Conservation (phyloP, 2,888 invertebrate species). For the Nomada goodeniana region DNA sequence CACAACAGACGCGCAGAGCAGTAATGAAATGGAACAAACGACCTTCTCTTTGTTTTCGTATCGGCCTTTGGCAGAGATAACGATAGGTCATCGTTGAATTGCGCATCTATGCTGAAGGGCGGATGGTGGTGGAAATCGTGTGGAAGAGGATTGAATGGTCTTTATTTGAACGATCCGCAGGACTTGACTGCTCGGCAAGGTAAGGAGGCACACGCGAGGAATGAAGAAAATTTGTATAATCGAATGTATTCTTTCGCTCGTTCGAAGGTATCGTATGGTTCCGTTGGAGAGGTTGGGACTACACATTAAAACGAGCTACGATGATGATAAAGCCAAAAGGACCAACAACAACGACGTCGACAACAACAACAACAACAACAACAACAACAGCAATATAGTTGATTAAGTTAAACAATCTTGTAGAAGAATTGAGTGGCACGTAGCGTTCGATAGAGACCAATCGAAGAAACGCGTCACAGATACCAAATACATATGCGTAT, state of each 20-base stretch:
- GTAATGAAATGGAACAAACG: too few relatives aligned
- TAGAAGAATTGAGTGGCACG: slow-evolving; percentile 5
- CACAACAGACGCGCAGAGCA: too few relatives aligned
- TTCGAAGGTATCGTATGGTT: slow-evolving; percentile 94
- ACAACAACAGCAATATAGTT: slow-evolving; percentile 72
- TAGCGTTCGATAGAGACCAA: neutral
- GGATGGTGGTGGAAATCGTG: slow-evolving; percentile 99
- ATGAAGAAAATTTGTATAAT: neutral
- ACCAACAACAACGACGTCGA: slow-evolving; percentile 79
- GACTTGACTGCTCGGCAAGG: slow-evolving; percentile 96
- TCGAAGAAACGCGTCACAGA: slow-evolving; percentile 11
- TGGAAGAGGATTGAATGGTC: slow-evolving; percentile 94
- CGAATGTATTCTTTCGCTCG: neutral
- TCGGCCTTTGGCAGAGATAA: slow-evolving; percentile 89
- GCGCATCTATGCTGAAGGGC: slow-evolving; percentile 96
- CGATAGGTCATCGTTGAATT: slow-evolving; percentile 95
- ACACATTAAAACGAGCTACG: slow-evolving; percentile 93
- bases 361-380: neutral
- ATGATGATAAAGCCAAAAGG: slow-evolving; percentile 97
- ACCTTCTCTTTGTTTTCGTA: neutral
- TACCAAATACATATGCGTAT: slow-evolving; percentile 16
- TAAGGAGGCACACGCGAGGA: slow-evolving; percentile 75
- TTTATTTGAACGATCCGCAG: slow-evolving; percentile 95
- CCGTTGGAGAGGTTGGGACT: slow-evolving; percentile 98
- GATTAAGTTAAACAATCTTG: neutral